Base-by-base conservation (phyloP, 2,888 invertebrate species). In the Dusona sp. region DNA sequence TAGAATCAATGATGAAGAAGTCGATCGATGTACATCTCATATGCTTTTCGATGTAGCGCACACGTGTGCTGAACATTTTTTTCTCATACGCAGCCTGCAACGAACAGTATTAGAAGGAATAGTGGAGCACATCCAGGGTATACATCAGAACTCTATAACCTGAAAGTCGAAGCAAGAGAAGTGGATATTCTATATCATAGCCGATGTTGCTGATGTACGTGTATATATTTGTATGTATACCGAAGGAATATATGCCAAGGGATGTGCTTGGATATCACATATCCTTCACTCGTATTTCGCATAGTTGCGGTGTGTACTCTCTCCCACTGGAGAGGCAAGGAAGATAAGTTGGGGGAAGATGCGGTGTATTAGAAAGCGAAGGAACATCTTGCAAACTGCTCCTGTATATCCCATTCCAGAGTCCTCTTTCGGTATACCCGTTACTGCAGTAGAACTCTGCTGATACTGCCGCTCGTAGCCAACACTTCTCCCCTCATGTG, bases 381-480 rank as follows among this genome's bases (percentile, higher is more conserved):
- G 70, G 33, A 83, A 79, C 85, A 72, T 83, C 57, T 83, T 83
- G 70, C 70, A 83, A 83, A 75, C 83, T 77, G 68, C 64, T 79
- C 75, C 64, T 79, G 48, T 86, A 74, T 86, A 79, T 79, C 77
- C 57, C 65, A 48, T 70, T 64, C 36, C 79, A 57, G 73, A 85
- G 54, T 75, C 42, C 51, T 61, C 65, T 75, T 83, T 64, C 70
- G 70, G 25, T 74, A 45, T 42, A 78, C 74, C 45, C 51, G 29
- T 38, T 79, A 51, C 29, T 38, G 72, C 61, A 33, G 25, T 45
- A 57, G 57, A 36, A n/a, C 64, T 57, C 13, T 29, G 25, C 54
- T 42, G 68, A 68, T 67, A 67, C 16, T 42, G 29, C 33, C 13
- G 9, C 16, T 9, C 16, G 22, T 74, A 38, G 54, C 22, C 36